Conservation (phyloP, 1,140 invertebrate species). For the Magallana ariakensis region DNA sequence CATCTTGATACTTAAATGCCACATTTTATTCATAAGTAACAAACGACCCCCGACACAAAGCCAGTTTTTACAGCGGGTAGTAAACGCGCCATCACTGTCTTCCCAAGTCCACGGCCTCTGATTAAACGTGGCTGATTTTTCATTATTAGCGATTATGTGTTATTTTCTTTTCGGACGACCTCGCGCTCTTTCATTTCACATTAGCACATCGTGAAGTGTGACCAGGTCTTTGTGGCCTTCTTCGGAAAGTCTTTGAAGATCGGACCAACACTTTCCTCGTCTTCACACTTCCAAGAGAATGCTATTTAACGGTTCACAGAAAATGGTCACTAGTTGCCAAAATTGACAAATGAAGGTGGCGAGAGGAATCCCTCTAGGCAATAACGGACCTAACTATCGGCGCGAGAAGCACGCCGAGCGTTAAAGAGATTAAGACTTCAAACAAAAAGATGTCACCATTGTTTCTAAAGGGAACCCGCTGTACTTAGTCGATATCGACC, state of each 20-base stretch:
- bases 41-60: background rate
- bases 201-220: slow-evolving; percentile 34
- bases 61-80: slow-evolving; percentile 10
- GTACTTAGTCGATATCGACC: slow-evolving; percentile 11
- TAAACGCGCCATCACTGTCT: slow-evolving; percentile 17
- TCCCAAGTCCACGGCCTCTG: background rate
- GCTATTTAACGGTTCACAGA: slow-evolving; percentile 24
- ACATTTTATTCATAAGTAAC: slow-evolving; percentile 39
- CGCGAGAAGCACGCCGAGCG: background rate
- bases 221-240: background rate
- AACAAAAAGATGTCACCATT: slow-evolving; percentile 11
- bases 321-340: slow-evolving; percentile 30
- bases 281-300: slow-evolving; percentile 4
- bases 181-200: slow-evolving; percentile 16
- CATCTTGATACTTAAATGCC: slow-evolving; percentile 26
- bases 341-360: slow-evolving; percentile 22
- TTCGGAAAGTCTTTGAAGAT: slow-evolving; percentile 12
- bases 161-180: slow-evolving; percentile 27
- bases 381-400: slow-evolving; percentile 13
- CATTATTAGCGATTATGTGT: slow-evolving; percentile 31
- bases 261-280: background rate
- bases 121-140: slow-evolving; percentile 7
- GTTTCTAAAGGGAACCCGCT: background rate
- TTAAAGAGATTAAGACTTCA: slow-evolving; percentile 35
- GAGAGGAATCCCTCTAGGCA: background rate